Evolutionary conservation across 2,888 invertebrate genomes (phyloP).

Genomic region (Zele albiditarsus): DNA sequence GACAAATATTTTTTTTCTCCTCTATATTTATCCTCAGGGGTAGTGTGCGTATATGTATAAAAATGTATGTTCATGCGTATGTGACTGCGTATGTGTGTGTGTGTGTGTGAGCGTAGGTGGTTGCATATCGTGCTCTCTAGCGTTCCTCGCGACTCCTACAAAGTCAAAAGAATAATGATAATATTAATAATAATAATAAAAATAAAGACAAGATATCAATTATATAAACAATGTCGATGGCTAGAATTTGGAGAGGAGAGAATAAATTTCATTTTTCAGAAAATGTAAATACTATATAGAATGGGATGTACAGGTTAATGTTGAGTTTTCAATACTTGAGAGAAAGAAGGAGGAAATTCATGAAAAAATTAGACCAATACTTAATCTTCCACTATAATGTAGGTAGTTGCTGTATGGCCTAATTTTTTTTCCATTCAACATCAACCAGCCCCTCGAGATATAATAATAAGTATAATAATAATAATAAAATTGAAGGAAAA

Average conservation of each 20-base stretch:
- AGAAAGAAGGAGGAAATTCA: conserved; percentile 40
- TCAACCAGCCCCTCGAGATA: conserved; percentile 41
- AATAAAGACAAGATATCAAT: conserved; percentile 23
- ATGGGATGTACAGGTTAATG: conserved; percentile 27
- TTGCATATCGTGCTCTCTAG: conserved; percentile 39
- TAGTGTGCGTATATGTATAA: not conserved
- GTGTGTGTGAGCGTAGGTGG: not conserved
- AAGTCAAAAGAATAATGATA: conserved; percentile 51
- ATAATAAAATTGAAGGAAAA: not conserved
- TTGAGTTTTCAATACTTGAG: conserved; percentile 40
- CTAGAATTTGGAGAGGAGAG: not conserved
- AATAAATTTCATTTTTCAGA: conserved; percentile 37
- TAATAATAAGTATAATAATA: conserved; percentile 29
- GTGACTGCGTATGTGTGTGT: not conserved
- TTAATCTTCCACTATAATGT: conserved; percentile 1
- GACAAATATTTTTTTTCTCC: conserved; percentile 10
- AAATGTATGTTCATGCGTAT: not conserved
- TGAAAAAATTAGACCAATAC: conserved; percentile 9
- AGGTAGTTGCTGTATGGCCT: conserved; percentile 4
- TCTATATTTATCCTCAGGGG: not conserved
- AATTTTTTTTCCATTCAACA: conserved; percentile 14
- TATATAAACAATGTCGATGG: conserved; percentile 25
- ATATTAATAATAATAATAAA: conserved; percentile 26
- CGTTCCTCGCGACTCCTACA: conserved; percentile 59
- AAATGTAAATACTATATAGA: conserved; percentile 31